Conservation (phyloP, 2,888 invertebrate genomes). For the Trachelus iudaicus region DNA sequence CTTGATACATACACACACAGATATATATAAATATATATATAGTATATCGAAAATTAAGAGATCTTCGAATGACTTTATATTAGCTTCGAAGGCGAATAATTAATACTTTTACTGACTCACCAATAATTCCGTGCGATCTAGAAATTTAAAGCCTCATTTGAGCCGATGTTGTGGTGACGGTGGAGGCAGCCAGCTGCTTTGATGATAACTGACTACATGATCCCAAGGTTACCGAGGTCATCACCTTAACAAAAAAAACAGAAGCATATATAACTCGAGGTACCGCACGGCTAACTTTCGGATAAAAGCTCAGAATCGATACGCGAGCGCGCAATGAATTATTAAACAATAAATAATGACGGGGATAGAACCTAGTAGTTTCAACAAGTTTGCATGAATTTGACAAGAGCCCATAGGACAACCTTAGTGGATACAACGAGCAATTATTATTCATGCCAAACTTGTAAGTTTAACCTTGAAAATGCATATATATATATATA, state of each 20-base stretch:
- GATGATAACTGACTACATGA: slow-evolving; percentile 15
- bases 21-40: no score
- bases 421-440: background rate
- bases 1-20: no score
- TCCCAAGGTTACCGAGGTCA: slow-evolving; percentile 15
- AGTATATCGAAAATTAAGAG: background rate
- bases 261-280: background rate
- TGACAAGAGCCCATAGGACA: background rate
- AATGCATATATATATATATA: background rate
- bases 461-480: background rate
- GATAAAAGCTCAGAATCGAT: background rate
- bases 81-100: background rate
- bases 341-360: background rate
- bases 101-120: background rate
- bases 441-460: background rate
- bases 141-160: slow-evolving; percentile 18
- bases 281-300: background rate
- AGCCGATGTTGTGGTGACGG: slow-evolving; percentile 9
- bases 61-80: background rate
- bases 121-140: slow-evolving; percentile 16
- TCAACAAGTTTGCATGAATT: background rate
- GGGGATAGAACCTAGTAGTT: background rate
- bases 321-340: background rate
- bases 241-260: slow-evolving; percentile 15
- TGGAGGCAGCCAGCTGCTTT: slow-evolving; percentile 14